Base-by-base conservation (phyloP, 2,888 invertebrate species). In the Leptinotarsa tumamoca region DNA sequence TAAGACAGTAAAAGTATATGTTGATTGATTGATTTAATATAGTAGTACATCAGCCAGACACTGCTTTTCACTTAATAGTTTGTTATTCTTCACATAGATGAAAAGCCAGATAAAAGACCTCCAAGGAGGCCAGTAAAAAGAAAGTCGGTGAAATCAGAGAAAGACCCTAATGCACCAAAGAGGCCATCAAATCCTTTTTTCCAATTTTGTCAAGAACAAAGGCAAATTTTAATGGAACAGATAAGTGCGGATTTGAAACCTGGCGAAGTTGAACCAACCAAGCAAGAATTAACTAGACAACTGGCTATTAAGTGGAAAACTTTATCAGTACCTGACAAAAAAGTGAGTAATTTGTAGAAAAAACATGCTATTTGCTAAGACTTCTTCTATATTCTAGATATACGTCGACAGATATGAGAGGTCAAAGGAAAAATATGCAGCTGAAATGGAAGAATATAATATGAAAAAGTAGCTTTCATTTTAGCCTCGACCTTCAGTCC, bases 141-240 rank as follows among this genome's bases (percentile, higher is more conserved):
- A 81, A 94, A 93, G 89, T 92, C 91, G 80, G 67, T 81, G 13
- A 92, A 92, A 87, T 82, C 88, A 5, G 91, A 91, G 82, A 89
- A 89, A 83, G 95, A 94, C 88, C 94, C 94, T 0, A 94, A 94
- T 88, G 94, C 94, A 68, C 94, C 95, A 0, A 95, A 95, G 85
- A 91, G 94, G 80, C 94, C 94, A 1, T 94, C 94, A 72, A 95
- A 95, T 90, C 94, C 95, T 68, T 94, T 94, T 87, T 94, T 95
- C 84, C 94, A 94, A 88, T 95, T 94, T 87, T 95, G 94, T 81
- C 94, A 94, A 89, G 94, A 94, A 83, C 94, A 94, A 84, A 89
- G 94, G 75, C 94, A 94, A n/a, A 87, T 93, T 21, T 90, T 94
- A 43, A 92, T 94, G 88, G 93, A 93, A 76, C 91, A 93, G 83